Evolutionary conservation across 2,113 vertebrate genomes (phyloP).

Genomic region (Xiphophorus maculatus): DNA sequence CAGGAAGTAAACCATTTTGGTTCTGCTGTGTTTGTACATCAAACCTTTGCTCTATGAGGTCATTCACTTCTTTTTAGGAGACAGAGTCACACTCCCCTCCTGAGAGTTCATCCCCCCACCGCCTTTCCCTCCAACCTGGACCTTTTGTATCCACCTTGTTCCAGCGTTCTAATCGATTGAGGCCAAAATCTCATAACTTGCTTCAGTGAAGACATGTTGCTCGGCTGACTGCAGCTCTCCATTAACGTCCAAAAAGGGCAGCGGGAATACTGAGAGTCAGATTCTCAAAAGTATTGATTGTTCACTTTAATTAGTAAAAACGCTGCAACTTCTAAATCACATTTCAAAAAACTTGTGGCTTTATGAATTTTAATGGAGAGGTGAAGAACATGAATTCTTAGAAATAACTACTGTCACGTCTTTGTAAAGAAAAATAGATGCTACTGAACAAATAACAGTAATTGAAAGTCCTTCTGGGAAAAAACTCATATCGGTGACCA

Average conservation of each 20-base stretch:
- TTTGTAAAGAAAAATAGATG: background rate
- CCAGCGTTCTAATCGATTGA: constrained; percentile 58
- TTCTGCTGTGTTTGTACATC: constrained; percentile 12
- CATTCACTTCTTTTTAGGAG: constrained; percentile 10
- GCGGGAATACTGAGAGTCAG: constrained; percentile 7
- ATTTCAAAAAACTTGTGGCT: background rate
- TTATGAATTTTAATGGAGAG: background rate
- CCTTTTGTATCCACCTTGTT: constrained; percentile 45
- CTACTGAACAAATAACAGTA: background rate
- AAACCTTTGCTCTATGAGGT: constrained; percentile 4
- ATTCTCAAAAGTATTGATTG: constrained; percentile 42
- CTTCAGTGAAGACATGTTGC: constrained; percentile 65
- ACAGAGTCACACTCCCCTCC: constrained; percentile 22
- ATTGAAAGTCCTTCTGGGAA: constrained; percentile 5
- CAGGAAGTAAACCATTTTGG: background rate
- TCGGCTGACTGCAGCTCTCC: constrained; percentile 48
- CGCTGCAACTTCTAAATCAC: background rate
- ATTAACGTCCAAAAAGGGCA: constrained; percentile 35
- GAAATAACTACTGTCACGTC: too few species aligned
- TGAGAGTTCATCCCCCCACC: constrained; percentile 15
- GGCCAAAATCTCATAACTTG: constrained; percentile 67
- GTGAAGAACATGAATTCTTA: background rate
- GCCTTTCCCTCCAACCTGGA: constrained; percentile 11
- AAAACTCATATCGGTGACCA: constrained; percentile 14
- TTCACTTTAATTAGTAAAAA: constrained; percentile 36